A percentile compares a stretch with the other conserved stretches of the same genome.
phyloP scores from a whole-genome alignment of 2,113 vertebrate genomes.

The Phaetusa simplex region DNA sequence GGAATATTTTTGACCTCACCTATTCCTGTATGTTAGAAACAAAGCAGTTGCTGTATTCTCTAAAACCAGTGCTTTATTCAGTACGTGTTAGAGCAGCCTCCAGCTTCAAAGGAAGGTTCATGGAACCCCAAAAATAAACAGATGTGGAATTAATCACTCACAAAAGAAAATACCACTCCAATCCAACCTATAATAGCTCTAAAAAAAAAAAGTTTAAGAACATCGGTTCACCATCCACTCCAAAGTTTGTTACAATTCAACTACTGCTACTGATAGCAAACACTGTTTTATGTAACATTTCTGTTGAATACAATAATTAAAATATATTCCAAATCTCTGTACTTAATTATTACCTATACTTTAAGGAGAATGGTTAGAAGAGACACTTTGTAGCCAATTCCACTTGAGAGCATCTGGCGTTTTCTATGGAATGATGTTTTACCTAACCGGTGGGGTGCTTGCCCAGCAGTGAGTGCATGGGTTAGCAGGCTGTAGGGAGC shows the following conservation, averaged over 20 bases:
- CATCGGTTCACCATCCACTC: background rate
- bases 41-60: background rate
- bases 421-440: background rate
- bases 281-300: background rate
- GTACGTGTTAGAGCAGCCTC: background rate
- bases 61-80: background rate
- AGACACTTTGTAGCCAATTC: background rate
- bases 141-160: background rate
- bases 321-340: background rate
- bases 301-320: background rate
- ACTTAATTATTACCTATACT: background rate
- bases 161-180: background rate
- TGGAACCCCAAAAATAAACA: background rate
- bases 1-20: background rate
- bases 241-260: background rate
- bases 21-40: background rate
- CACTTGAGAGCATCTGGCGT: background rate
- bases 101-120: background rate
- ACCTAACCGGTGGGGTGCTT: background rate
- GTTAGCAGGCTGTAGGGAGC: background rate
- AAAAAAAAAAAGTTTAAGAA: background rate
- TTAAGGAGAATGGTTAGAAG: background rate
- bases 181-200: background rate
- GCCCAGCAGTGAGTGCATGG: background rate
- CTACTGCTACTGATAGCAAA: background rate